Percentiles rank a stretch among this genome's conserved stretches.
Evolutionary conservation across 2,888 invertebrate species (phyloP).

Genomic region (Agonum fuliginosum): DNA sequence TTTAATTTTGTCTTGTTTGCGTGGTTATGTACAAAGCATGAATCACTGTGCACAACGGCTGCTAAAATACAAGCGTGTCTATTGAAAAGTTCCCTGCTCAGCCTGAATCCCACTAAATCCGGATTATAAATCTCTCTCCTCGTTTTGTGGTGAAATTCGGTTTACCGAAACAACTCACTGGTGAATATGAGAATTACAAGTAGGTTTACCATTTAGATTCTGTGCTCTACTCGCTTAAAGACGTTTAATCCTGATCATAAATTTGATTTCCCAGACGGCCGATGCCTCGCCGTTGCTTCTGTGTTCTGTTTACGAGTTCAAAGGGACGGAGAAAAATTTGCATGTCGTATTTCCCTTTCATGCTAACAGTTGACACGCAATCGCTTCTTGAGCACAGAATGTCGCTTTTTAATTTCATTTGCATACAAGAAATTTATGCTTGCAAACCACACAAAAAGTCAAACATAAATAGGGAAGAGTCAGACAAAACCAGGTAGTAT

Average conservation of each 20-base stretch:
- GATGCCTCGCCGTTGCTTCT: slow-evolving; percentile 16
- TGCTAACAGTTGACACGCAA: slow-evolving; percentile 37
- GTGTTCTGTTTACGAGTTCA: slow-evolving; percentile 52
- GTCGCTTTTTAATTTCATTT: slow-evolving; percentile 34
- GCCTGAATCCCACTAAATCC: slow-evolving; percentile 44
- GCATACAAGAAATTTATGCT: slow-evolving; percentile 8
- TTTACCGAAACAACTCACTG: slow-evolving; percentile 51
- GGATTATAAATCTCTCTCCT: slow-evolving; percentile 51
- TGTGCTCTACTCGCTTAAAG: slow-evolving; percentile 46
- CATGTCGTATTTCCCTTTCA: slow-evolving; percentile 18
- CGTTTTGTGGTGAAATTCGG: slow-evolving; percentile 54
- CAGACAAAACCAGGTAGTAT: too few relatives aligned
- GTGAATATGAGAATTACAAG: slow-evolving; percentile 59
- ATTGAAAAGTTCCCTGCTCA: slow-evolving; percentile 35
- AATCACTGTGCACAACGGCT: not conserved
- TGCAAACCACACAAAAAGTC: too few relatives aligned
- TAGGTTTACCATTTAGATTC: slow-evolving; percentile 53
- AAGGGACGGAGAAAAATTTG: slow-evolving; percentile 38
- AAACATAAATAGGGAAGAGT: too few relatives aligned
- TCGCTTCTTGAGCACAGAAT: slow-evolving; percentile 15
- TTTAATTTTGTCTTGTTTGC: slow-evolving; percentile 15
- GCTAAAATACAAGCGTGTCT: slow-evolving; percentile 31
- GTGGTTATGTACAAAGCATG: not conserved
- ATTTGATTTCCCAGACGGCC: slow-evolving; percentile 56
- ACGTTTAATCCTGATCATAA: slow-evolving; percentile 57